Conservation (phyloP, 2,113 vertebrate species). For the Stictonetta naevosa region DNA sequence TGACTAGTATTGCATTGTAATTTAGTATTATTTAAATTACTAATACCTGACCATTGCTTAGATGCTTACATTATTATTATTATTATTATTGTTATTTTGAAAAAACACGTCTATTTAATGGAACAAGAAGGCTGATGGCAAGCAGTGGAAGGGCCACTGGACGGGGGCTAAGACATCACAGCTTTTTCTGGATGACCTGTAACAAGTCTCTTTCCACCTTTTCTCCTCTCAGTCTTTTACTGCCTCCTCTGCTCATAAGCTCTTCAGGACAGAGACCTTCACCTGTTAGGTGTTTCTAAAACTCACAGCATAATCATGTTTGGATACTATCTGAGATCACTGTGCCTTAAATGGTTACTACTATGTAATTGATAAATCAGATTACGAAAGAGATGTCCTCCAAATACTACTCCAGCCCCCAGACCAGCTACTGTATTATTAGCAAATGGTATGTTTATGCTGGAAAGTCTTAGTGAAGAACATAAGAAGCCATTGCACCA, state of each 20-base stretch:
- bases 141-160: background rate
- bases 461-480: background rate
- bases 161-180: background rate
- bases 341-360: background rate
- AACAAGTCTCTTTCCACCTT: background rate
- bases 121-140: conserved; percentile 19
- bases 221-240: background rate
- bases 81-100: background rate
- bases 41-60: background rate
- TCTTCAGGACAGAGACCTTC: background rate
- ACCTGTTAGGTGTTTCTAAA: background rate
- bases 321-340: background rate
- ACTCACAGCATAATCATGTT: background rate
- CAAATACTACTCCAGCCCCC: background rate
- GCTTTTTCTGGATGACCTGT: background rate
- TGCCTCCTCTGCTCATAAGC: background rate
- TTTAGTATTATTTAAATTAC: conserved; percentile 47
- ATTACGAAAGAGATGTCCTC: background rate
- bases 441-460: background rate
- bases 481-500: background rate
- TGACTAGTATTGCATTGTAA: background rate
- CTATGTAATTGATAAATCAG: background rate
- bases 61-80: background rate
- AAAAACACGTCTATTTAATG: conserved; percentile 16
- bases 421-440: too few species aligned